These are phyloP conservation scores for Tragulus kanchil DNA, from an alignment of 2,113 vertebrate species.

Conservation along the genomic window DNA sequence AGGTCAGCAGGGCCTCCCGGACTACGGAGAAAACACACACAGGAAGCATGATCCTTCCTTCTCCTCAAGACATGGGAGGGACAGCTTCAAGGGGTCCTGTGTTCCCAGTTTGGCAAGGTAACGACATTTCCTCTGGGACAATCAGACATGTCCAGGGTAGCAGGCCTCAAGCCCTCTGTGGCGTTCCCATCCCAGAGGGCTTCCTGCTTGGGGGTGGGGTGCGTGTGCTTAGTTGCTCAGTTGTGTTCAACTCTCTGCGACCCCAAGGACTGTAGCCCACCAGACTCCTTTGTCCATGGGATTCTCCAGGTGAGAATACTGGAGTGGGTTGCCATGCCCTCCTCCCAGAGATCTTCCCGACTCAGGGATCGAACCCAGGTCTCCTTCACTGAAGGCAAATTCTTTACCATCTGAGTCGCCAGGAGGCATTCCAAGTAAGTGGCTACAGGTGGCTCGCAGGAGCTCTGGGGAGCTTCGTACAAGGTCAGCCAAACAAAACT, in stretches of 20 bases:
- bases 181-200: neutral
- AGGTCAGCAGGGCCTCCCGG: too few relatives aligned
- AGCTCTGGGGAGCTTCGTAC: neutral
- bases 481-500: neutral
- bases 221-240: too few relatives aligned
- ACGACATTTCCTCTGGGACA: neutral
- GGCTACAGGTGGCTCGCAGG: neutral
- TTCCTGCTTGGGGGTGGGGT: neutral
- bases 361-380: too few relatives aligned
- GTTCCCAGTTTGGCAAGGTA: neutral
- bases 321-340: too few relatives aligned
- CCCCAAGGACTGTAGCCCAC: too few relatives aligned
- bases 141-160: neutral
- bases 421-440: neutral
- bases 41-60: neutral
- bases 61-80: neutral
- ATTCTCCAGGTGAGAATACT: too few relatives aligned
- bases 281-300: too few relatives aligned
- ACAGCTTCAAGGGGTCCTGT: neutral
- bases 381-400: too few relatives aligned
- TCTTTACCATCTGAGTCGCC: too few relatives aligned
- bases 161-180: neutral
- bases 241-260: too few relatives aligned
- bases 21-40: rapidly evolving
- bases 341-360: too few relatives aligned